Evolutionary conservation across 2,888 invertebrate genomes (phyloP).

Genomic region (Caenorhabditis zanzibari): DNA sequence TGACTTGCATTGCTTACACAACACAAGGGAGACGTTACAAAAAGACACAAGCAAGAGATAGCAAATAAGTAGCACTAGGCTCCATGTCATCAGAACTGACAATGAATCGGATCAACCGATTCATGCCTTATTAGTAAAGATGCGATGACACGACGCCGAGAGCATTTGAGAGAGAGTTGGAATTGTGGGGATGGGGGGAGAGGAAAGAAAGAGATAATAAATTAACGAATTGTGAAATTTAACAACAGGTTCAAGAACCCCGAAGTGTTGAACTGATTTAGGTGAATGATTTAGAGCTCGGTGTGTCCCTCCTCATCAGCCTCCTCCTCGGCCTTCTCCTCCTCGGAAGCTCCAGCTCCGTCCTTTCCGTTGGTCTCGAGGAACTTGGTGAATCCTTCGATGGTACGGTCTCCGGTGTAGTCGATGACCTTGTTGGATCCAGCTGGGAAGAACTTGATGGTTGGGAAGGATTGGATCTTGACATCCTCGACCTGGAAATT

Average conservation of each 20-base stretch:
- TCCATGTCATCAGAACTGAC: slow-evolving; percentile 25
- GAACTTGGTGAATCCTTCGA: slow-evolving; percentile 95
- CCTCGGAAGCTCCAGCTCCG: slow-evolving; percentile 85
- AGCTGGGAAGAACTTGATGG: slow-evolving; percentile 95
- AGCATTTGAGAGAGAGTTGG: slow-evolving; percentile 39
- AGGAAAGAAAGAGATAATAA: slow-evolving; percentile 41
- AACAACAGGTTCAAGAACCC: slow-evolving; percentile 64
- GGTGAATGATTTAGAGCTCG: slow-evolving; percentile 72
- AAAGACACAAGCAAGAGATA: slow-evolving; percentile 54
- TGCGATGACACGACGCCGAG: slow-evolving; percentile 25
- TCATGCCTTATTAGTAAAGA: slow-evolving; percentile 51
- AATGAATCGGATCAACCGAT: slow-evolving; percentile 6
- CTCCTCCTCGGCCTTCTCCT: slow-evolving; percentile 82
- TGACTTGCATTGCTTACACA: slow-evolving; percentile 66
- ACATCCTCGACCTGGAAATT: slow-evolving; percentile 80
- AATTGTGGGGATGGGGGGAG: background rate
- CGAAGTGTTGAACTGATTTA: slow-evolving; percentile 40
- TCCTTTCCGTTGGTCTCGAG: slow-evolving; percentile 93
- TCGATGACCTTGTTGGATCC: slow-evolving; percentile 92
- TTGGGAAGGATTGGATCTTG: slow-evolving; percentile 88
- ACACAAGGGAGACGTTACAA: slow-evolving; percentile 57
- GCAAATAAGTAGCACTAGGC: slow-evolving; percentile 47
- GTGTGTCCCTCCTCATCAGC: slow-evolving; percentile 78
- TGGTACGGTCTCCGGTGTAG: slow-evolving; percentile 95
- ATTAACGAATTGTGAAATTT: slow-evolving; percentile 51